Percentiles rank a stretch among this genome's conserved stretches.
Conservation (phyloP, 2,113 vertebrate genomes). For the Pollimyrus isidori region DNA sequence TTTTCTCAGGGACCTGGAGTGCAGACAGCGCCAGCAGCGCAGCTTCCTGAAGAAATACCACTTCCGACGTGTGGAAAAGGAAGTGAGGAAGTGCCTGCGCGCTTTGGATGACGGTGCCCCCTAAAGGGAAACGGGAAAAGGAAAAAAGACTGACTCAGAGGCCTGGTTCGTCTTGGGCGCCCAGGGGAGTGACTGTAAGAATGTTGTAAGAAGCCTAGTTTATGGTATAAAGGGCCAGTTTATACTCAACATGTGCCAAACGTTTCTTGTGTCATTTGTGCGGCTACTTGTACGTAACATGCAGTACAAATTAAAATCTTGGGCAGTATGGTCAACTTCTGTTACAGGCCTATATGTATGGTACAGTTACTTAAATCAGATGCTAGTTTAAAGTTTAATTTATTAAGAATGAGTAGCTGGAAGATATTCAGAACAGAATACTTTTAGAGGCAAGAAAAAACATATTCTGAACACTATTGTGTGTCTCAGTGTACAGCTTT, state of each 20-base stretch:
- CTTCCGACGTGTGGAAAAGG: constrained; percentile 73
- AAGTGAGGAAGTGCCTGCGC: constrained; percentile 66
- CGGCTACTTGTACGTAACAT: neutral
- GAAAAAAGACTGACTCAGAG: neutral
- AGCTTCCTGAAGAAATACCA: constrained; percentile 81
- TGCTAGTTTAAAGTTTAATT: neutral
- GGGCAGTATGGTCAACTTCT: neutral
- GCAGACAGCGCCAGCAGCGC: constrained; percentile 70
- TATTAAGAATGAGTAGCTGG: neutral
- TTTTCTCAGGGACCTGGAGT: constrained; percentile 80
- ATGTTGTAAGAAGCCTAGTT: neutral
- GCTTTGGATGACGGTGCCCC: constrained; percentile 46
- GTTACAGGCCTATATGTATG: neutral
- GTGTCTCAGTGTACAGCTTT: too few relatives aligned
- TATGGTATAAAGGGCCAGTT: neutral
- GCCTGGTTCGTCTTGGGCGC: neutral
- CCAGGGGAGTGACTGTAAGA: neutral
- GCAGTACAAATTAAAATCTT: neutral
- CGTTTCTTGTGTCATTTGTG: neutral
- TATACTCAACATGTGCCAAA: neutral
- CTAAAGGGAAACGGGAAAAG: neutral
- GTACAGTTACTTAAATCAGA: neutral
- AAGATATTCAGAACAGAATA: neutral
- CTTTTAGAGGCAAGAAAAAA: neutral
- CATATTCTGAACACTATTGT: neutral